phyloP scores from a whole-genome alignment of 1,140 invertebrate species.

The Sinella curviseta region DNA sequence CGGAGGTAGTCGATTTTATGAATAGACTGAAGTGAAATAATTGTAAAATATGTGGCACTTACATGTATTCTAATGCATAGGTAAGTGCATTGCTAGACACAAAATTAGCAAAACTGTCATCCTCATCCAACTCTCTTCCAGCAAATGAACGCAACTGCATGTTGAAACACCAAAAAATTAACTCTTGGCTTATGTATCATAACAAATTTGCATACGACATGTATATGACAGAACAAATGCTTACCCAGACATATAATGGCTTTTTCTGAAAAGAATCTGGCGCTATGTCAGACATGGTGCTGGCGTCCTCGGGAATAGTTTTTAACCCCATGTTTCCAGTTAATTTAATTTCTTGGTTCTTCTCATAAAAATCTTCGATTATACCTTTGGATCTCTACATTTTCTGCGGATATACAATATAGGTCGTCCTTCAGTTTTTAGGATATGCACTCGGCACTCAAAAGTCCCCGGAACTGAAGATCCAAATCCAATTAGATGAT shows the following conservation, averaged over 20 bases:
- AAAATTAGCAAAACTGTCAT: constrained; percentile 43
- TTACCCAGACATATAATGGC: constrained; percentile 46
- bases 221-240: no score
- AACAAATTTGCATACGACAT: no score
- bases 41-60: constrained; percentile 27
- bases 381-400: background rate
- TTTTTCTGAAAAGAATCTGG: constrained; percentile 36
- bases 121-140: constrained; percentile 30
- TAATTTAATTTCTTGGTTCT: background rate
- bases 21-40: background rate
- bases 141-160: constrained; percentile 45
- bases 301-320: background rate
- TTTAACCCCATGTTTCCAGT: constrained; percentile 10
- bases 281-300: background rate
- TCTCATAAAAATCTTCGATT: background rate
- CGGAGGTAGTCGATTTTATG: background rate
- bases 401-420: background rate
- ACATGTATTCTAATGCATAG: constrained; percentile 47
- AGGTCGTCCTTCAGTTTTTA: no score
- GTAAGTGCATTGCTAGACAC: constrained; percentile 42
- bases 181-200: no score
- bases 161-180: no score
- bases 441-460: no score
- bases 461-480: no score
- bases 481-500: no score